Base-by-base conservation (phyloP, 92 coral and sea anemone species). In the Virgularia gustaviana region DNA sequence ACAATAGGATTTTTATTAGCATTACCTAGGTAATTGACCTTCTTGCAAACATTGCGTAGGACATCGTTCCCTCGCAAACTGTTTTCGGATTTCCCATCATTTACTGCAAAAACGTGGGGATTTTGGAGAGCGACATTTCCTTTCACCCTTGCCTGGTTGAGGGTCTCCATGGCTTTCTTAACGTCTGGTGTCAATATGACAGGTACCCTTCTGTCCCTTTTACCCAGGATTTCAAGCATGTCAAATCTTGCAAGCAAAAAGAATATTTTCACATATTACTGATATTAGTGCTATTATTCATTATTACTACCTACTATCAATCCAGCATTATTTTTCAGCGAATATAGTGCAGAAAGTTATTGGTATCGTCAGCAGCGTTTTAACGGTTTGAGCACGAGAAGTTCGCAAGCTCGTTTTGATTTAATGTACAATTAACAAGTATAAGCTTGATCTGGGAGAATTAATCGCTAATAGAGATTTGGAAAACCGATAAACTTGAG, bases 21-120 rank as follows among this genome's bases (percentile, higher is more conserved):
- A n/a, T n/a, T n/a, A n/a, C n/a, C n/a, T n/a, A n/a, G n/a, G n/a
- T n/a, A 19, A 10, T 54, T 2, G 2, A 23, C 60, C 1, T 54
- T 54, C 13, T 54, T 54, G 30, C 60, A 19, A 6, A 3, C 7
- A 2, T 54, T 54, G 2, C 30, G 4, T 11, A 54, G 60, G 60
- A 54, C 60, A 23, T 54, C 22, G 13, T 54, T 10, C 27, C 83
- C 81, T 54, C 79, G 13, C 4, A 78, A 27, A 42, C 25, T 27
- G 18, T 81, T 59, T 18, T 15, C 58, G 10, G 87, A 83, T n/a
- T 55, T 37, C 36, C 45, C 39, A 36, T 24, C 73, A 64, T 70
- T 47, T 31, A 79, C 55, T 0, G 88, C 81, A 67, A 83, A 83
- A 6, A 83, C 59, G 53, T 65, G 79, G 3, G 72, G 77, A 28